Evolutionary conservation across 2,797 vertebrate species (phyloP), one percentile per base, ranked within the genome.

Genomic region (Streptopelia turtur): DNA sequence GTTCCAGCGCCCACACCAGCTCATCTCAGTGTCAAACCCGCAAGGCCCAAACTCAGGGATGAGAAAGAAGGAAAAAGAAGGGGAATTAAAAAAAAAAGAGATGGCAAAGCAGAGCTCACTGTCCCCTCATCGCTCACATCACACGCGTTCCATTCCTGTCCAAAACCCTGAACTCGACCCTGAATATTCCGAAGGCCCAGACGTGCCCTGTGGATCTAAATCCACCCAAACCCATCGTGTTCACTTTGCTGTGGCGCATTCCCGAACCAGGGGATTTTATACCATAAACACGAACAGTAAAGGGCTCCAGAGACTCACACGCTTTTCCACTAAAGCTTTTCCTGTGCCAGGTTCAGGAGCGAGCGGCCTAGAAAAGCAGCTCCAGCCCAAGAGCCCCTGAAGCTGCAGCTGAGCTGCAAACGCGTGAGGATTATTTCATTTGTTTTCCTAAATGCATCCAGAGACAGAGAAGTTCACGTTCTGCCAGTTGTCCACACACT

Each of bases 21-120:
- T 71, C 17, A 17, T 30, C 50, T 30, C 37, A 56, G 31, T 6
- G 30, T 6, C 6, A 41, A 43, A 70, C 52, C 28, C 35, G 31
- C 30, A 61, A 12, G 24, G 41, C 55, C 61, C 31, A 20, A 30
- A 33, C 24, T 22, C 25, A 5, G 23, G 21, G 35, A 3, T 8
- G 11, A 15, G 10, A 20, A 21, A 17, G 37, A 17, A 7, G 4
- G 16, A 37, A 2, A 9, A 6, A 12, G 9, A 17, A 12, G 21
- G 21, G 3, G 6, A 16, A 4, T 4, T 4, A 12, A 10, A 7
- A 8, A 15, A 15, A 5, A 5, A 5, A 22, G 20, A 39, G 5
- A 25, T 43, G 6, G 11, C 47, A 55, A 63, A 47, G 10, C 53
- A 70, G 60, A 49, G 56, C 10, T 61, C 57, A 28, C 20, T 22